Base-by-base conservation (phyloP, 2,113 vertebrate genomes). In the Megaceryle torquata region DNA sequence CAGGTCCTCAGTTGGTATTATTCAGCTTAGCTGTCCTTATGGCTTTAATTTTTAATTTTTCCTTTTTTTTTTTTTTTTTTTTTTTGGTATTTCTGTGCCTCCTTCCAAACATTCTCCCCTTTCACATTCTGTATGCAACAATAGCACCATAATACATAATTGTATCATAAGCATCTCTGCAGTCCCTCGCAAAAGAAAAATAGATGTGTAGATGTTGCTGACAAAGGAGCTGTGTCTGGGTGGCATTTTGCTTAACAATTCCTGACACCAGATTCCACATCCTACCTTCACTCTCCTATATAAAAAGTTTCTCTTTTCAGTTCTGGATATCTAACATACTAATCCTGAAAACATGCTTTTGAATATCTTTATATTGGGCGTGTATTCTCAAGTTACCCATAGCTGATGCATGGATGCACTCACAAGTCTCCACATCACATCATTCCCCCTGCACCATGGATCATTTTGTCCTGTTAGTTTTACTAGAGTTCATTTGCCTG, bases 1-100 rank as follows among this genome's bases (percentile, higher is more conserved):
- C 94, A 95, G 91, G 94, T 92, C 87, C 93, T 95, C 93, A 93
- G 91, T 82, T 94, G 93, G 63, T 85, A 89, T 86, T 92, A 82
- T 93, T 93, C 88, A 92, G 12, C 29, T 78, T 70, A 60, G 71
- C 64, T 67, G 56, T 61, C 39, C 74, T 43, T 10, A 82, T 79
- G 77, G 74, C 25, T 95, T 95, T 50, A 48, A 86, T 89, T 67
- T 57, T n/a, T n/a, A n/a, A n/a, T n/a, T n/a, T n/a, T n/a, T n/a
- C n/a, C n/a, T 28, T 63, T 26, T 86, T 44, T n/a, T 51, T 46
- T 69, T 76, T 33, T 53, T 82, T 59, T 54, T 29, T 28, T 54
- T 29, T 13, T 19, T 28, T 37, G 28, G 11, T 9, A 51, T 70
- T 91, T 92, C 54, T 67, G 9, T 84, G 60, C 25, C 39, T 74